Conservation (phyloP, 2,797 vertebrate genomes). For the Pangasius larnaudii region DNA sequence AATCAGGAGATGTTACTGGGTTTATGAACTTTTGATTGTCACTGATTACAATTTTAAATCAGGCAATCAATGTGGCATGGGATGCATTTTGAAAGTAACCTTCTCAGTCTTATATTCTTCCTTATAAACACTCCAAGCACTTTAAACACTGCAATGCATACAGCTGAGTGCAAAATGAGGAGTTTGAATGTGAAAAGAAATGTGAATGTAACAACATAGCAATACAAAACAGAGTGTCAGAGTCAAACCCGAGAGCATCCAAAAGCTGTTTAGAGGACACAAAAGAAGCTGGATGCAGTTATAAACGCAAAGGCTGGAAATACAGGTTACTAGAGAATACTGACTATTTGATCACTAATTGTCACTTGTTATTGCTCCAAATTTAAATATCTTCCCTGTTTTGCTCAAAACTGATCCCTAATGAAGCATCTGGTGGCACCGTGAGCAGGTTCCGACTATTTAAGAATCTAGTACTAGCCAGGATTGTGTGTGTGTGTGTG, state of each 20-base stretch:
- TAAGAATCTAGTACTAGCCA: background rate
- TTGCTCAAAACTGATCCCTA: conserved; percentile 10
- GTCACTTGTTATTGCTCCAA: background rate
- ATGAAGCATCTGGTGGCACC: conserved; percentile 18
- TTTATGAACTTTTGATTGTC: conserved; percentile 34
- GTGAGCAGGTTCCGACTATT: conserved; percentile 24
- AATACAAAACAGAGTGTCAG: background rate
- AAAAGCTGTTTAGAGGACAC: background rate
- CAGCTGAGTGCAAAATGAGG: background rate
- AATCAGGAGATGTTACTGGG: conserved; percentile 19
- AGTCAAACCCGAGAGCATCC: background rate
- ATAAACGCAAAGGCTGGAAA: background rate
- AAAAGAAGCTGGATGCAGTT: background rate
- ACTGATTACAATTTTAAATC: conserved; percentile 39
- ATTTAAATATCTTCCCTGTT: background rate
- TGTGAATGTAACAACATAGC: background rate
- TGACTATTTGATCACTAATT: background rate
- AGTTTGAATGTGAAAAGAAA: background rate
- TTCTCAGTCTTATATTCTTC: background rate
- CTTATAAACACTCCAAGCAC: background rate
- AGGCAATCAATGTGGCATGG: conserved; percentile 35
- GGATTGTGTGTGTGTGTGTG: background rate
- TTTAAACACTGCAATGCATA: background rate
- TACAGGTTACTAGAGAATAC: background rate
- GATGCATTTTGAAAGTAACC: conserved; percentile 19